These are phyloP conservation scores for Dromococcyx pavoninus DNA, from an alignment of 2,797 vertebrate species.

Conservation along the genomic window DNA sequence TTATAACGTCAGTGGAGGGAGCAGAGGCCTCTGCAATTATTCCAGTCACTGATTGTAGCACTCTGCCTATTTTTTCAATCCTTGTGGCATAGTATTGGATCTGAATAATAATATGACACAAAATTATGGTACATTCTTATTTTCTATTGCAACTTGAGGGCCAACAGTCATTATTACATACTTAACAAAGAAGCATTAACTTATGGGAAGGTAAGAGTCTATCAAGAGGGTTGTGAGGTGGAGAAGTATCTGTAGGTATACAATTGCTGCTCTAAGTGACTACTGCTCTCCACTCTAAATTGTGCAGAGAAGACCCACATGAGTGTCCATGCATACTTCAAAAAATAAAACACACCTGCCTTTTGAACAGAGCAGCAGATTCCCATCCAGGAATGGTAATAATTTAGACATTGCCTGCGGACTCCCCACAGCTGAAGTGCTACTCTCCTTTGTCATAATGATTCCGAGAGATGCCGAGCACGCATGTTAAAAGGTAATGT, in stretches of 20 bases:
- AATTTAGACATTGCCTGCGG: neutral
- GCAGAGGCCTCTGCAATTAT: neutral
- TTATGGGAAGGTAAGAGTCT: neutral
- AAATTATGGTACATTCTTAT: neutral
- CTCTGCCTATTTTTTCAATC: neutral
- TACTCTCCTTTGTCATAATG: neutral
- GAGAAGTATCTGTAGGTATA: neutral
- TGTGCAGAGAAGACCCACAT: neutral
- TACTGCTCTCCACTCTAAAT: neutral
- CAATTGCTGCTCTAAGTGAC: neutral
- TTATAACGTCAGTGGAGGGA: neutral
- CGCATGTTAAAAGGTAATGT: neutral
- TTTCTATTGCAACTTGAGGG: neutral
- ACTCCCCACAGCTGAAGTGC: neutral
- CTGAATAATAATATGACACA: neutral
- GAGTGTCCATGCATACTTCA: neutral
- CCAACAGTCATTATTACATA: neutral
- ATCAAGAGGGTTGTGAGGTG: neutral
- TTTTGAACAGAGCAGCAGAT: neutral
- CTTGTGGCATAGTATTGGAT: neutral
- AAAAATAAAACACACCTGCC: neutral
- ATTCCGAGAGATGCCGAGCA: neutral
- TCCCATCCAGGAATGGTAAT: neutral
- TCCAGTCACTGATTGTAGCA: neutral
- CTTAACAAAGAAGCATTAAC: neutral